These are phyloP conservation scores for Poecilobothrus nobilitatus DNA, from an alignment of 2,888 invertebrate species.

Conservation along the genomic window DNA sequence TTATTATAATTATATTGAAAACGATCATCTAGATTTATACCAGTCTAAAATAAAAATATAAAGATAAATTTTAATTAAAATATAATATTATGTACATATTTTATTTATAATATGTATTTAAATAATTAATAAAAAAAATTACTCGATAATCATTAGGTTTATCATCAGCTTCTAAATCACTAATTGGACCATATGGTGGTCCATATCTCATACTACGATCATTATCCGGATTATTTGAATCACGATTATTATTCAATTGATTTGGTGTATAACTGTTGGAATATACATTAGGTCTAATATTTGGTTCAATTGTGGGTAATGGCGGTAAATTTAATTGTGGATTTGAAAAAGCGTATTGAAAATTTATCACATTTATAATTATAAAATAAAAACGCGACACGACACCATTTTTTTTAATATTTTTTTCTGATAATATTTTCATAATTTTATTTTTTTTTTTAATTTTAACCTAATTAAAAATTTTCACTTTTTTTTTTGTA, in stretches of 20 bases:
- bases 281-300: constrained; percentile 32
- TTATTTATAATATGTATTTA: not conserved
- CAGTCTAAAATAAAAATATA: not conserved
- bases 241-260: constrained; percentile 23
- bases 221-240: constrained; percentile 33
- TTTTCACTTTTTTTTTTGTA: too few relatives aligned
- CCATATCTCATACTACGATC: constrained; percentile 41
- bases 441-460: too few relatives aligned
- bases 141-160: constrained; percentile 40
- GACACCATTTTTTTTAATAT: too few relatives aligned
- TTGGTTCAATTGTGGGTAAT: constrained; percentile 32
- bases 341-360: not conserved
- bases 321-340: constrained; percentile 53
- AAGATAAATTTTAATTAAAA: not conserved
- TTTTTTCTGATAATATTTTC: too few relatives aligned
- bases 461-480: too few relatives aligned
- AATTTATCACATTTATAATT: not conserved
- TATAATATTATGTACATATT: not conserved
- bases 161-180: constrained; percentile 30
- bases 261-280: constrained; percentile 36
- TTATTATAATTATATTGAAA: constrained; percentile 28
- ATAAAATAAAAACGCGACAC: too few relatives aligned
- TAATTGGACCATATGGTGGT: constrained; percentile 36
- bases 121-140: constrained; percentile 19
- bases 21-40: constrained; percentile 30